Evolutionary conservation across 2,797 vertebrate species (phyloP).

Genomic region (Epinephelus malabaricus): DNA sequence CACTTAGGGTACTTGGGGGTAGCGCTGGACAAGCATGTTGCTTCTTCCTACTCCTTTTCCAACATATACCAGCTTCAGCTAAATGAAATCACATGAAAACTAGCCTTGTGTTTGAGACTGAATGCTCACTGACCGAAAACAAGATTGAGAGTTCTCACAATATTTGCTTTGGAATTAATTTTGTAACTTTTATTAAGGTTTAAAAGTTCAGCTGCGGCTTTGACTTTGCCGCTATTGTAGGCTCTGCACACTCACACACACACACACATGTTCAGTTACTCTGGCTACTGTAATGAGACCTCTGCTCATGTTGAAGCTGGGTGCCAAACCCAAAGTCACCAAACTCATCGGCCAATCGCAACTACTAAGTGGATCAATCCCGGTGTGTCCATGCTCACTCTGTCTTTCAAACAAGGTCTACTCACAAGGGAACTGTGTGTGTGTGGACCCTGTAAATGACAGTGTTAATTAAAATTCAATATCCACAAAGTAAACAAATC

Average conservation of each 20-base stretch:
- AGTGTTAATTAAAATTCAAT: too few relatives aligned
- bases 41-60: too few relatives aligned
- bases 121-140: constrained; percentile 4
- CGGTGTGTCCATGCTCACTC: background rate
- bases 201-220: constrained; percentile 5
- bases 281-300: background rate
- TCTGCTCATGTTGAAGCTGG: background rate
- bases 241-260: background rate
- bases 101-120: background rate
- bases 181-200: background rate
- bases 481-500: too few relatives aligned
- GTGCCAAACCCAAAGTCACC: background rate
- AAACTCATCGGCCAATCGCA: background rate
- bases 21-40: too few relatives aligned
- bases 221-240: background rate
- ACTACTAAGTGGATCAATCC: background rate
- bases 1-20: too few relatives aligned
- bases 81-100: background rate
- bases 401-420: too few relatives aligned
- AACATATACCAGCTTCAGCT: too few relatives aligned
- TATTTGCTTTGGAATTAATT: too few relatives aligned
- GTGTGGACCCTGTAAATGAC: too few relatives aligned
- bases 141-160: too few relatives aligned
- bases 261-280: background rate
- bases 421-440: too few relatives aligned